Evolutionary conservation across 37 sponge, comb jelly and placozoan species (phyloP), one percentile per base, ranked within the genome.

Genomic region (Agelas oroides): DNA sequence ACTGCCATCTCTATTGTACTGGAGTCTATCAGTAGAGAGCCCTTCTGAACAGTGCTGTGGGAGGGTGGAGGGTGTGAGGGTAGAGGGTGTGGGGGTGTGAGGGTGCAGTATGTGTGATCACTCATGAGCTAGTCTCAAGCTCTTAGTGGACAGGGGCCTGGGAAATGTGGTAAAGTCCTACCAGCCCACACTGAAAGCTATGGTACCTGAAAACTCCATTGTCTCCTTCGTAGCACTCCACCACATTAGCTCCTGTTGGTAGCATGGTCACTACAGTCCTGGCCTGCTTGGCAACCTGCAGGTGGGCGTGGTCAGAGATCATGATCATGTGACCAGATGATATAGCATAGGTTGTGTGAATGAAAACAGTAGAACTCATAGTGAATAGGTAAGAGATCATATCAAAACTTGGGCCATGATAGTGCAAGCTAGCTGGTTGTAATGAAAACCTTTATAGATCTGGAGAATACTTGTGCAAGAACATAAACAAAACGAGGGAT

Each of bases 221-320:
- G 0, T 34, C 58, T 19, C 95, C 93, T 12, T 67, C 64, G 72
- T 92, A 95, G 35, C 92, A 94, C 38, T 87, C 93, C 59, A 77
- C 56, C 36, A 97, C 93, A 73, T 94, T 86, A 1, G 62, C 71
- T n/a, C 87, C 75, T 53, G 84, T 64, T 0, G 81, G 82, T 30
- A 99, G 76, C 96, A 99, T 95, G 55, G 99, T 97, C 37, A 96
- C 40, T 11, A 99, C 81, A 21, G 83, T 82, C n/a, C 80, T 79
- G 27, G 92, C 54, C n/a, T 69, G 46, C 11, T 31, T 53, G 24
- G 95, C 95, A 27, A 80, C 63, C 65, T 82, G 32, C 3, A 30
- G 2, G 34, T 23, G 82, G 53, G 59, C 37, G 46, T 46, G 46
- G 46, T 46, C 46, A 46, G 8, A 8, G 46, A 46, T 3, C 46